These are phyloP conservation scores for Colletes collaris DNA, from an alignment of 2,888 invertebrate species.

Conservation along the genomic window DNA sequence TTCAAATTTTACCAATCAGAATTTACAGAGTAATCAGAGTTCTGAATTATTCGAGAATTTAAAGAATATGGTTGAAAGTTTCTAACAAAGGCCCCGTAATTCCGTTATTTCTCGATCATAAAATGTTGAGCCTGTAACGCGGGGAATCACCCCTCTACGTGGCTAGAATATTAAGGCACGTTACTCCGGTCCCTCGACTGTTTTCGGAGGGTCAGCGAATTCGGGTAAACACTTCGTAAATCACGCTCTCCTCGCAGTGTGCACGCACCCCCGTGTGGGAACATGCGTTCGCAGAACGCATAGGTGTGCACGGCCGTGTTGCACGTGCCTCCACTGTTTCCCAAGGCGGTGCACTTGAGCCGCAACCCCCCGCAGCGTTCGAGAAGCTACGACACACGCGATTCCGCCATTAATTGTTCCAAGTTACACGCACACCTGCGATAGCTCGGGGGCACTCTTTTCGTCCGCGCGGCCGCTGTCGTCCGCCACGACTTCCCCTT, in stretches of 20 bases:
- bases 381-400: constrained; percentile 64
- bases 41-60: too few species aligned
- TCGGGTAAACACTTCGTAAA: constrained; percentile 54
- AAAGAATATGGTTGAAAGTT: too few species aligned
- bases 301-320: constrained; percentile 41
- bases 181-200: neutral
- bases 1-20: too few species aligned
- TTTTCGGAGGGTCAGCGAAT: constrained; percentile 19
- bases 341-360: constrained; percentile 57
- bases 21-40: too few species aligned
- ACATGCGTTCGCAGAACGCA: constrained; percentile 26
- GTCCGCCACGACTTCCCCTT: constrained; percentile 23
- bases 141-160: too few species aligned
- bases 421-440: constrained; percentile 46
- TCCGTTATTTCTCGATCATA: too few species aligned
- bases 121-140: too few species aligned
- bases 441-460: constrained; percentile 2
- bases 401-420: constrained; percentile 69
- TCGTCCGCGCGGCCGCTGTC: constrained; percentile 21
- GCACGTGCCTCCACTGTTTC: constrained; percentile 67
- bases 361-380: constrained; percentile 52
- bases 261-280: constrained; percentile 20
- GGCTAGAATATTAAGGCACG: too few species aligned
- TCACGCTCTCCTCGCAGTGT: constrained; percentile 25
- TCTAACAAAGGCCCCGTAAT: too few species aligned